Conservation (phyloP, 2,888 invertebrate genomes). For the Drosophila cracens region DNA sequence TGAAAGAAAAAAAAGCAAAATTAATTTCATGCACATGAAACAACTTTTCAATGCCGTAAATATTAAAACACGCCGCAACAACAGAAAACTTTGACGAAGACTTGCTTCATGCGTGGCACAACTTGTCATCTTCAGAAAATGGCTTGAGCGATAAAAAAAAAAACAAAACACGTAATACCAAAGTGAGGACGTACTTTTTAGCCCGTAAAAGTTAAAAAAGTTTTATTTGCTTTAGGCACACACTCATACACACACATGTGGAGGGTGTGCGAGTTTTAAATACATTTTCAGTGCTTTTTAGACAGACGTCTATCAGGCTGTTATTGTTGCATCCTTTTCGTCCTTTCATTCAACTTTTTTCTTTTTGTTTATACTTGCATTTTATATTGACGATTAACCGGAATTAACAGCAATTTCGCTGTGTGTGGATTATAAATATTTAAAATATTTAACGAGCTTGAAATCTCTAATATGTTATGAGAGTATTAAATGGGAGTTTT, state of each 20-base stretch:
- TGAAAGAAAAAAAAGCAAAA: conserved; percentile 8
- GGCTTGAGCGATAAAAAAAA: conserved; percentile 37
- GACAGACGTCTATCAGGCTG: conserved; percentile 53
- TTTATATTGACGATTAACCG: conserved; percentile 17
- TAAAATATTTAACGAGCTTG: background rate
- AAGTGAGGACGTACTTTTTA: conserved; percentile 23
- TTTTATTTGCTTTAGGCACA: conserved; percentile 40
- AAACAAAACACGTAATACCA: conserved; percentile 15
- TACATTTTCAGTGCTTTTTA: conserved; percentile 25
- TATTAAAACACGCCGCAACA: conserved; percentile 23
- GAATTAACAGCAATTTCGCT: background rate
- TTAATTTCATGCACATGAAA: conserved; percentile 30
- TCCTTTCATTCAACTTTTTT: conserved; percentile 1
- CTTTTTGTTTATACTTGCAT: background rate
- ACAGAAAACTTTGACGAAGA: conserved; percentile 22
- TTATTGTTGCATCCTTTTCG: conserved; percentile 25
- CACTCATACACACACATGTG: background rate
- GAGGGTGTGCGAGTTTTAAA: background rate
- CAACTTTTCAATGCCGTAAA: conserved; percentile 37
- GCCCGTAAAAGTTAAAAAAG: conserved; percentile 44
- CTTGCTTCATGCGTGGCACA: conserved; percentile 51
- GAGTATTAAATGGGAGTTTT: background rate
- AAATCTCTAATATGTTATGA: background rate
- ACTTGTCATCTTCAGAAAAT: conserved; percentile 73
- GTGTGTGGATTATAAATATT: background rate